Percentiles rank a stretch among this genome's conserved stretches.
These are phyloP conservation scores for Paramisgurnus dabryanus DNA, from an alignment of 2,113 vertebrate genomes.

Conservation along the genomic window DNA sequence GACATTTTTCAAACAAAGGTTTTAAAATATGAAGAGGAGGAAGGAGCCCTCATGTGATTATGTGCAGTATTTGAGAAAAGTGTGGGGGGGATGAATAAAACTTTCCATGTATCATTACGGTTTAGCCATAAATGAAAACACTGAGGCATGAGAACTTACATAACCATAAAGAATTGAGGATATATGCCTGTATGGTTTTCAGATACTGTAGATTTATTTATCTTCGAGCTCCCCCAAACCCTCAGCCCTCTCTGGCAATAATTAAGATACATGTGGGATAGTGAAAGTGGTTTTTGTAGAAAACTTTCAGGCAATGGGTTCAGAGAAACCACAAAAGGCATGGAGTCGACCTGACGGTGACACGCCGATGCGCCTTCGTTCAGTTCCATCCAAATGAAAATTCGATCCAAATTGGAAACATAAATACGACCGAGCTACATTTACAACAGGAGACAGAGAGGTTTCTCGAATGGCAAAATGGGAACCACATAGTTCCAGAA, in stretches of 20 bases:
- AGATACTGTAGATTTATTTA: conserved; percentile 54
- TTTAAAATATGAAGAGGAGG: neutral
- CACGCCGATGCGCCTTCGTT: conserved; percentile 24
- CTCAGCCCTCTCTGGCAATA: conserved; percentile 58
- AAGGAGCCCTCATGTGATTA: neutral
- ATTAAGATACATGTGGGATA: conserved; percentile 68
- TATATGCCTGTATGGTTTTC: conserved; percentile 46
- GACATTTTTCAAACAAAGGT: neutral
- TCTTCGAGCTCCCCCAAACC: conserved; percentile 48
- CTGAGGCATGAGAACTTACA: neutral
- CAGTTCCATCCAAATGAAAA: conserved; percentile 35
- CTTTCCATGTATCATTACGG: conserved; percentile 9
- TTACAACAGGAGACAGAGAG: conserved; percentile 42
- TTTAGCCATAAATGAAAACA: conserved; percentile 9
- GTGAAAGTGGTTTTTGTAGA: conserved; percentile 65
- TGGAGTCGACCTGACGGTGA: conserved; percentile 37
- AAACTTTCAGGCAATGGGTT: conserved; percentile 52
- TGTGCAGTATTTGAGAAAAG: neutral
- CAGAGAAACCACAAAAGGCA: conserved; percentile 43
- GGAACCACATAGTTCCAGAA: neutral
- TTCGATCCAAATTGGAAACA: conserved; percentile 27
- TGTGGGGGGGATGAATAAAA: conserved; percentile 32
- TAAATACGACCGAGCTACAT: conserved; percentile 15
- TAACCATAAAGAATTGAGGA: conserved; percentile 24
- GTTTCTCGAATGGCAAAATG: conserved; percentile 13